Conservation (phyloP, 2,797 vertebrate genomes). For the Geotrypetes seraphini region DNA sequence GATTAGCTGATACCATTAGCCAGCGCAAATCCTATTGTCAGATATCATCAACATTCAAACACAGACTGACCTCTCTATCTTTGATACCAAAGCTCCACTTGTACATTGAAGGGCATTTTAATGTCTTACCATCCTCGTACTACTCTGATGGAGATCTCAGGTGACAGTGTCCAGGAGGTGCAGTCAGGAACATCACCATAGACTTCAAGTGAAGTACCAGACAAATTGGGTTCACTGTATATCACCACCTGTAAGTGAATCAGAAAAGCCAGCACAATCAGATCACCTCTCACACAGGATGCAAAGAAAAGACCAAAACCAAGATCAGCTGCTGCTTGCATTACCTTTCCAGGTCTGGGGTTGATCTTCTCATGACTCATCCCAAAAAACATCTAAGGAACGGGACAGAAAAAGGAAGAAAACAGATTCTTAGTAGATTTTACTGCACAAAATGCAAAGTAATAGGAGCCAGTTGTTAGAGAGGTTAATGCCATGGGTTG, state of each 20-base stretch:
- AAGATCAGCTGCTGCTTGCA: neutral
- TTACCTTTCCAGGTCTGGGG: constrained; percentile 91
- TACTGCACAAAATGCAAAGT: no score
- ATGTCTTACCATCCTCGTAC: constrained; percentile 83
- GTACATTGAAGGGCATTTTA: no score
- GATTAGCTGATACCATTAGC: no score
- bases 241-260: constrained; percentile 67
- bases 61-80: no score
- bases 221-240: constrained; percentile 53
- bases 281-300: neutral
- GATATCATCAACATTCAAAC: no score
- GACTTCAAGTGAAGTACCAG: constrained; percentile 62
- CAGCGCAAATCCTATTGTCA: no score
- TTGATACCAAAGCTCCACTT: no score
- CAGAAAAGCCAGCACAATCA: neutral
- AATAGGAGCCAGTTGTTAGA: no score
- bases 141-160: constrained; percentile 71
- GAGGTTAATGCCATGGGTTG: no score
- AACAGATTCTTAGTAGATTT: constrained; percentile 7
- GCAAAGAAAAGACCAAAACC: neutral
- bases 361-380: constrained; percentile 61
- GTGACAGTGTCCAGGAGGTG: constrained; percentile 67
- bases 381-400: constrained; percentile 41
- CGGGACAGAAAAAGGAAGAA: constrained; percentile 15
- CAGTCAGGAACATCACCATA: constrained; percentile 69